A percentile compares a stretch with the other conserved stretches of the same genome.
Conservation (phyloP, 2,888 invertebrate species). For the Xestia sexstrigata region DNA sequence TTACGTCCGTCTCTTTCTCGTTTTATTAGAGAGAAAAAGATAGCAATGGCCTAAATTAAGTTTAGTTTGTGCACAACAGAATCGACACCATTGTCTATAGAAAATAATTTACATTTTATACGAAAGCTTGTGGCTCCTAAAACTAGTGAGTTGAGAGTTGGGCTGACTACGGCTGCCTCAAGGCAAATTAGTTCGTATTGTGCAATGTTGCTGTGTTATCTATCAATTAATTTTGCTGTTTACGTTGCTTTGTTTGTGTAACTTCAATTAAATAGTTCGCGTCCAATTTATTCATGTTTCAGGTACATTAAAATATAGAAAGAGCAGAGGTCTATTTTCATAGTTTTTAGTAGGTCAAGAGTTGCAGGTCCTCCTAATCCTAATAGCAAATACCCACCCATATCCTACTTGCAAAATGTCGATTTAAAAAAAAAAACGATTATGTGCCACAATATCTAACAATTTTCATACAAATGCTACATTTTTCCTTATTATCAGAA, state of each 20-base stretch:
- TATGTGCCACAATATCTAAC: no score
- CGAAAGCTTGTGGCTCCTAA: slow-evolving; percentile 19
- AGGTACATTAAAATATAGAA: background rate
- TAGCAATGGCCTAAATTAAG: no score
- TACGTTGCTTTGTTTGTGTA: background rate
- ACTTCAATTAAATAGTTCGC: slow-evolving; percentile 4
- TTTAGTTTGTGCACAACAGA: no score
- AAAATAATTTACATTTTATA: slow-evolving; percentile 30
- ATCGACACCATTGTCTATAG: no score
- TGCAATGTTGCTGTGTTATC: background rate
- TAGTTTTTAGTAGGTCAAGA: background rate
- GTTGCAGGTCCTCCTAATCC: no score
- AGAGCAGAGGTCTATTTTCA: background rate
- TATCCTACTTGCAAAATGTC: no score
- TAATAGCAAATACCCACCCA: no score
- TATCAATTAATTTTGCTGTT: slow-evolving; percentile 2
- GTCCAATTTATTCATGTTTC: background rate
- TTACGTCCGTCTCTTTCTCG: no score
- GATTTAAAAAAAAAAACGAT: no score
- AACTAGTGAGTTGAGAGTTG: background rate
- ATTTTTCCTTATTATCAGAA: no score
- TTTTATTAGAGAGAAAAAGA: no score
- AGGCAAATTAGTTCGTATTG: slow-evolving; percentile 18
- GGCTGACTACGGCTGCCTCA: background rate
- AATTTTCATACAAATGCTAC: no score